Percentiles rank a stretch among this genome's conserved stretches.
These are phyloP conservation scores for Petrocephalus microphthalmus DNA, from an alignment of 2,113 vertebrate genomes.

Conservation along the genomic window DNA sequence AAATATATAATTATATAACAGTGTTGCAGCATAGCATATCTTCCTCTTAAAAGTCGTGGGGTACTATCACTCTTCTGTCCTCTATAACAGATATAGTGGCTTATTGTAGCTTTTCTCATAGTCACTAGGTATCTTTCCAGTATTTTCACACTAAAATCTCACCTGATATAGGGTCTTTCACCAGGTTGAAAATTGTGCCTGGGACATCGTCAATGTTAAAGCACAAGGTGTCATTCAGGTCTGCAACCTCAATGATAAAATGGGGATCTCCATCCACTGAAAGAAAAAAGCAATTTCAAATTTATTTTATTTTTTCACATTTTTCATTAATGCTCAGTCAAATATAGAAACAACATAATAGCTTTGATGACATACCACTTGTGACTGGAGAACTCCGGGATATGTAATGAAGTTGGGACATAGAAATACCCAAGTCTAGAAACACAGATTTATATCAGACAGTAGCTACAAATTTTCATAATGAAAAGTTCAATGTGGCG, in stretches of 20 bases:
- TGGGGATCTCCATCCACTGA: conserved; percentile 94
- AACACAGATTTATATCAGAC: neutral
- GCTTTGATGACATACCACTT: conserved; percentile 9
- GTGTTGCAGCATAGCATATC: neutral
- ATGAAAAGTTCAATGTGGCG: neutral
- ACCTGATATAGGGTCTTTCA: conserved; percentile 78
- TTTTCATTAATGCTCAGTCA: neutral
- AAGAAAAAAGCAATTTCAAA: conserved; percentile 26
- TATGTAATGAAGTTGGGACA: too few relatives aligned
- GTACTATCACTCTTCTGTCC: neutral
- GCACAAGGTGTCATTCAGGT: conserved; percentile 75
- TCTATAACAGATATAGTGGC: neutral
- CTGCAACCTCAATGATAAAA: conserved; percentile 78
- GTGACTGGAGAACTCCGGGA: neutral
- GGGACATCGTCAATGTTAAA: conserved; percentile 85
- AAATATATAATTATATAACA: neutral
- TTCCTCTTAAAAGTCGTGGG: neutral
- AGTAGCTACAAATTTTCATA: neutral
- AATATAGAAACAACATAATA: neutral
- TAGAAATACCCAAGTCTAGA: neutral
- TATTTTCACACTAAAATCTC: conserved; percentile 14
- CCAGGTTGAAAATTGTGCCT: conserved; percentile 76
- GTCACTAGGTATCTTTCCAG: neutral
- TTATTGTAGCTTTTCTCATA: neutral
- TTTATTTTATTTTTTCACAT: too few relatives aligned